phyloP scores from a whole-genome alignment of 2,113 vertebrate species.

The Clarias batrachus region DNA sequence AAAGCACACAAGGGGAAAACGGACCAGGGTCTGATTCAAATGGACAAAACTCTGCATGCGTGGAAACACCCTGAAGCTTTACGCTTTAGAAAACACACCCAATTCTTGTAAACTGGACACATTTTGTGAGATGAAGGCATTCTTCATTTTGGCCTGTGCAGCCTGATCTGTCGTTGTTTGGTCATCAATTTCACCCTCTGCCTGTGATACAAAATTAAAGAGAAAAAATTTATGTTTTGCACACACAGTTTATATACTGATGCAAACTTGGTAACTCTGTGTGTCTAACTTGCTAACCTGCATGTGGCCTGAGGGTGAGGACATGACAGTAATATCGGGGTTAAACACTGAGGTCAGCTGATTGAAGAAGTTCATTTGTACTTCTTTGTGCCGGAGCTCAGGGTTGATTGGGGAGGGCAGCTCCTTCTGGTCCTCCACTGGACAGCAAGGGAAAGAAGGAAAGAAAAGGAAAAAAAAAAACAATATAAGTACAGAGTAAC shows the following conservation, averaged over 20 bases:
- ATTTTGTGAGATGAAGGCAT: constrained; percentile 95
- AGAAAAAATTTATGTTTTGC: neutral
- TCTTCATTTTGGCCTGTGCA: constrained; percentile 89
- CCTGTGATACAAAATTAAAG: constrained; percentile 62
- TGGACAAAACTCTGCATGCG: neutral
- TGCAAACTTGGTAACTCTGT: neutral
- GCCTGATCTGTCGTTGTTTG: constrained; percentile 84
- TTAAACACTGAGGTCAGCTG: constrained; percentile 96
- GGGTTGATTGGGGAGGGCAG: constrained; percentile 86
- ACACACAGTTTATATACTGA: neutral
- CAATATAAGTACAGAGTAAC: constrained; percentile 21
- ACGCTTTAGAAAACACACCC: constrained; percentile 73
- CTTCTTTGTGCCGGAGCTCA: constrained; percentile 93
- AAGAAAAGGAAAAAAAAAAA: neutral
- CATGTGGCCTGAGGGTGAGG: constrained; percentile 73
- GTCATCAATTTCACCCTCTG: constrained; percentile 89
- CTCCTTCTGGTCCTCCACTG: constrained; percentile 98
- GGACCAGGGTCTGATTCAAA: neutral
- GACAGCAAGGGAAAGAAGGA: constrained; percentile 18
- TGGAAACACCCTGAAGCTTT: neutral
- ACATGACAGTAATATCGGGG: constrained; percentile 82
- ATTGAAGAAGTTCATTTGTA: constrained; percentile 98
- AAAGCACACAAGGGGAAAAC: neutral
- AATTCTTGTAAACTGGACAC: constrained; percentile 97
- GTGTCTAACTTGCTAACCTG: constrained; percentile 72